A percentile compares a stretch with the other conserved stretches of the same genome.
phyloP scores from a whole-genome alignment of 2,888 invertebrate species.

The Eledona agricola region DNA sequence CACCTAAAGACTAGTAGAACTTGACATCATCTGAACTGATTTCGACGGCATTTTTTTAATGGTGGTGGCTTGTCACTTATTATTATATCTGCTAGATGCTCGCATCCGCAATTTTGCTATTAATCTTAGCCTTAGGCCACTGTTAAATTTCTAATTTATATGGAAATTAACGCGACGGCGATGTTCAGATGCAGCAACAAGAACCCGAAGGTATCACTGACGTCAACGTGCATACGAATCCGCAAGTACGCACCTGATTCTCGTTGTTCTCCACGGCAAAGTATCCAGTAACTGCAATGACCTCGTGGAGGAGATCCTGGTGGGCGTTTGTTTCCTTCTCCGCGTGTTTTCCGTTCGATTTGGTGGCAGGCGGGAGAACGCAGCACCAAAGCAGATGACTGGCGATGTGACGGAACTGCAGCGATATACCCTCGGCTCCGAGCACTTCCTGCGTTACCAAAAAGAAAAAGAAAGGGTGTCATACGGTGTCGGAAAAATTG shows the following conservation, averaged over 20 bases:
- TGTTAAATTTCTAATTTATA: constrained; percentile 31
- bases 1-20: too few relatives aligned
- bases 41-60: too few relatives aligned
- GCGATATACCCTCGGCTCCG: constrained; percentile 83
- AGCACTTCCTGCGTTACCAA: constrained; percentile 80
- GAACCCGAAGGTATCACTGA: too few relatives aligned
- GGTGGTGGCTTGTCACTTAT: too few relatives aligned
- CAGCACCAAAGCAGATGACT: constrained; percentile 80
- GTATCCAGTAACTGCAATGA: constrained; percentile 83
- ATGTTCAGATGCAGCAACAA: constrained; percentile 16
- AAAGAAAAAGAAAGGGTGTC: constrained; percentile 30
- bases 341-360: constrained; percentile 66
- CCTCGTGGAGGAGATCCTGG: constrained; percentile 77
- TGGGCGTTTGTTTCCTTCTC: constrained; percentile 64
- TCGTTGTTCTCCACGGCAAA: constrained; percentile 82
- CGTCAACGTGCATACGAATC: too few relatives aligned
- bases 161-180: constrained; percentile 26
- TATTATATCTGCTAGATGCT: too few relatives aligned
- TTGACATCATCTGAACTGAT: too few relatives aligned
- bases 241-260: constrained; percentile 74
- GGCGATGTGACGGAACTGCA: constrained; percentile 88
- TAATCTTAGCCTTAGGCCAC: too few relatives aligned
- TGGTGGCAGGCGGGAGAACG: constrained; percentile 57
- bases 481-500: constrained; percentile 28
- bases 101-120: too few relatives aligned